Evolutionary conservation across 2,797 vertebrate genomes (phyloP).

Genomic region (Linurgus olivaceus): DNA sequence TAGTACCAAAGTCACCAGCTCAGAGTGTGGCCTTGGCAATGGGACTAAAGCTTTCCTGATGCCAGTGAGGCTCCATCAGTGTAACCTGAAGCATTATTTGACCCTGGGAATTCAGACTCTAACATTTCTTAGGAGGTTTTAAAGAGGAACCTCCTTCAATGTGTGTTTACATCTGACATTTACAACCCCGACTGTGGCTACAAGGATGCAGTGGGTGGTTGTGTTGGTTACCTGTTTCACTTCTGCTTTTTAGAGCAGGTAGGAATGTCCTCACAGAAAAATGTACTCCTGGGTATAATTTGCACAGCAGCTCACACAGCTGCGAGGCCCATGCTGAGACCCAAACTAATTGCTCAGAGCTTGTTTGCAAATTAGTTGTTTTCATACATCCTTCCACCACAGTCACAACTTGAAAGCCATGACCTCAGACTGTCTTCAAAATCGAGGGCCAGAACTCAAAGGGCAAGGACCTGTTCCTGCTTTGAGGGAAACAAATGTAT

Average conservation of each 20-base stretch:
- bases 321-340: neutral
- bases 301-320: neutral
- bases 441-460: neutral
- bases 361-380: slow-evolving; percentile 16
- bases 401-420: neutral
- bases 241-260: neutral
- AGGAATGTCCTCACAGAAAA: neutral
- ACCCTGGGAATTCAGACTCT: neutral
- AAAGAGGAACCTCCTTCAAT: neutral
- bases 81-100: neutral
- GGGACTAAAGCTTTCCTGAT: neutral
- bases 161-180: neutral
- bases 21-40: neutral
- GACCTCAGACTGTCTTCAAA: neutral
- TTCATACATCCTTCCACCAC: neutral
- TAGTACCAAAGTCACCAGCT: neutral
- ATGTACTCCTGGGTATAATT: neutral
- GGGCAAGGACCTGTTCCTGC: neutral
- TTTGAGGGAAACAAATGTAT: neutral
- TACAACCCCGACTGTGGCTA: neutral
- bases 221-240: neutral
- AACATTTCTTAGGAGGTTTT: neutral
- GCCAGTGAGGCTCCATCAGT: neutral
- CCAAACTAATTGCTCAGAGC: slow-evolving; percentile 29
- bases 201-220: neutral